Conservation (phyloP, 1,140 invertebrate genomes). For the Cephus cinctus region DNA sequence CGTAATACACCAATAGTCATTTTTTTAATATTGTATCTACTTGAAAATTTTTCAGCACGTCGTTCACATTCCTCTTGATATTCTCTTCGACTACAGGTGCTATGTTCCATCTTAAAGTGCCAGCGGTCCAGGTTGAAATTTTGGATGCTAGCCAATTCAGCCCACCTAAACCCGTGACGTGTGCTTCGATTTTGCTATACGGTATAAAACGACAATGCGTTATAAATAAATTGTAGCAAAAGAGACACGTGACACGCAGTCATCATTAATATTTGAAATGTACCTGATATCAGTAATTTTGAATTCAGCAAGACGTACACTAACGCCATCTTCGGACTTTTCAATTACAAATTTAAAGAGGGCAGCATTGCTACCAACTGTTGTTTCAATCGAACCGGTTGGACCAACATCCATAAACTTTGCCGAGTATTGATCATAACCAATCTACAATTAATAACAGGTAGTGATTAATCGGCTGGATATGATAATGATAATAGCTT, state of each 20-base stretch:
- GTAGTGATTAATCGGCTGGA: neutral
- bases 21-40: conserved; percentile 6
- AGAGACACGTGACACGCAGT: neutral
- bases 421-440: conserved; percentile 26
- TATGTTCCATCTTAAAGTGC: conserved; percentile 23
- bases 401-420: conserved; percentile 30
- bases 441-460: conserved; percentile 13
- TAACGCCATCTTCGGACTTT: conserved; percentile 22
- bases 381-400: conserved; percentile 23
- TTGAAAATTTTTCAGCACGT: conserved; percentile 22
- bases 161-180: conserved; percentile 28
- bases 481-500: neutral
- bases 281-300: conserved; percentile 28
- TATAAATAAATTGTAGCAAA: neutral
- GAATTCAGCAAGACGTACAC: conserved; percentile 22
- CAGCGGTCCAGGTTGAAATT: conserved; percentile 28
- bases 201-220: conserved; percentile 8
- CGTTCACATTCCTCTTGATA: conserved; percentile 25
- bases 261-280: conserved; percentile 7
- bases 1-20: conserved; percentile 6
- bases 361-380: conserved; percentile 26
- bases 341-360: conserved; percentile 25
- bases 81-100: conserved; percentile 25
- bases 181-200: conserved; percentile 25
- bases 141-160: conserved; percentile 30